These are phyloP conservation scores for Balanococcus diminutus DNA, from an alignment of 2,888 invertebrate genomes.

Conservation along the genomic window DNA sequence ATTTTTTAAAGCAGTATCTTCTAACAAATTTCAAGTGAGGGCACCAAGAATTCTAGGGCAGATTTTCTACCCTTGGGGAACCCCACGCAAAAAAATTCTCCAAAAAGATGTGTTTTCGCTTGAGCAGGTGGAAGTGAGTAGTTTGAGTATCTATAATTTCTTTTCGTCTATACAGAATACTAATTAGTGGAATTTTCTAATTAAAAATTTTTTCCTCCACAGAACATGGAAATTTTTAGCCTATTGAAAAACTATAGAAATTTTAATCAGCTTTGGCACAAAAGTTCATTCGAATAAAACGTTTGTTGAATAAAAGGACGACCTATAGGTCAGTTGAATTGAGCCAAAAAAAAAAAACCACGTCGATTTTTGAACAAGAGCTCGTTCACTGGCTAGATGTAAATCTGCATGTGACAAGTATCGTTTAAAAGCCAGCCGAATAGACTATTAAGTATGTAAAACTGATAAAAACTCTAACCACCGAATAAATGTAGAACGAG, in stretches of 20 bases:
- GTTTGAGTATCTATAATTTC: no score
- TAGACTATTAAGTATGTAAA: conserved; percentile 26
- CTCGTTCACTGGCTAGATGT: neutral
- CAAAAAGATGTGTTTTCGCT: no score
- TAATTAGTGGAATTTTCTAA: neutral
- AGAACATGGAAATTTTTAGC: neutral
- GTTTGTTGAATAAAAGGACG: neutral
- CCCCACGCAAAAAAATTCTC: no score
- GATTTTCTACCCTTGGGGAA: no score
- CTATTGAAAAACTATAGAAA: neutral
- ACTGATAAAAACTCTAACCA: conserved; percentile 37
- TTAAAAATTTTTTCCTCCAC: neutral
- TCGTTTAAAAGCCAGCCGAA: conserved; percentile 24
- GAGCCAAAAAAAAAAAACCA: no score
- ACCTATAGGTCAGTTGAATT: neutral
- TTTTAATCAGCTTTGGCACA: neutral
- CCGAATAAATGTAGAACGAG: conserved; percentile 36
- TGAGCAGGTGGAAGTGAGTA: no score
- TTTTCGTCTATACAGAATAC: no score
- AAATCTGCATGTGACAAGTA: conserved; percentile 31
- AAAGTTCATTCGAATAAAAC: neutral
- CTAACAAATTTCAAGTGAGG: no score
- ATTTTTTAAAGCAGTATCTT: no score
- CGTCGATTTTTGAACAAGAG: conserved; percentile 23
- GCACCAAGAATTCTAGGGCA: no score